Evolutionary conservation across 2,797 vertebrate species (phyloP), one percentile per base, ranked within the genome.

Genomic region (Chelon labrosus): DNA sequence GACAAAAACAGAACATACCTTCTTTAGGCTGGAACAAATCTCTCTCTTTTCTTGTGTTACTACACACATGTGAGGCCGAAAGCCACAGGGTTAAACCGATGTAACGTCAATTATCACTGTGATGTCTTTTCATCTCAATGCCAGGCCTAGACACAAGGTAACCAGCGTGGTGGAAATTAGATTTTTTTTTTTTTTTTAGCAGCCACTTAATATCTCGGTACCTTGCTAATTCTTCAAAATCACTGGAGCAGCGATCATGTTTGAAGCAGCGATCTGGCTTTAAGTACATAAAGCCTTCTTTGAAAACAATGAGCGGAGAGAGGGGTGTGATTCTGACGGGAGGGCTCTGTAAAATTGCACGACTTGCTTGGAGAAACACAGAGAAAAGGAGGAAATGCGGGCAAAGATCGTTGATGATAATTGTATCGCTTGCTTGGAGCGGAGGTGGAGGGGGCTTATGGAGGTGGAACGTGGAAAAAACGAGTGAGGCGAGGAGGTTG

Each of bases 291-390:
- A 87, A 88, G 75, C 74, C 59, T 53, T 11, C 70, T 59, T 77
- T 75, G 72, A 76, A 84, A 86, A 91, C 84, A 89, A 77, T 80
- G 62, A 79, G 73, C 4, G 38, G 37, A 63, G 78, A 84, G 78
- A 89, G 82, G 82, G 55, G 70, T 54, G n/a, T 38, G 80, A 86
- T 81, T 62, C 80, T 75, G 82, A 79, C 59, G 81, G 70, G 64
- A 87, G 91, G 80, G 75, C 58, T 47, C 70, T 86, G 85, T 88
- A 81, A 89, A 93, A 92, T 91, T 77, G 77, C 86, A 68, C 85
- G 85, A 92, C 80, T 75, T 75, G 79, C 87, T 85, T 83, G 79
- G 86, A 76, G 84, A 84, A 64, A 69, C 17, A 6, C 60, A 57
- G 85, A 90, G 77, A 93, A 91, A 90, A 75, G 59, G 65, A 67